Percentiles rank a stretch among this genome's conserved stretches.
Evolutionary conservation across 2,888 invertebrate species (phyloP).

Genomic region (Sturmia bella): DNA sequence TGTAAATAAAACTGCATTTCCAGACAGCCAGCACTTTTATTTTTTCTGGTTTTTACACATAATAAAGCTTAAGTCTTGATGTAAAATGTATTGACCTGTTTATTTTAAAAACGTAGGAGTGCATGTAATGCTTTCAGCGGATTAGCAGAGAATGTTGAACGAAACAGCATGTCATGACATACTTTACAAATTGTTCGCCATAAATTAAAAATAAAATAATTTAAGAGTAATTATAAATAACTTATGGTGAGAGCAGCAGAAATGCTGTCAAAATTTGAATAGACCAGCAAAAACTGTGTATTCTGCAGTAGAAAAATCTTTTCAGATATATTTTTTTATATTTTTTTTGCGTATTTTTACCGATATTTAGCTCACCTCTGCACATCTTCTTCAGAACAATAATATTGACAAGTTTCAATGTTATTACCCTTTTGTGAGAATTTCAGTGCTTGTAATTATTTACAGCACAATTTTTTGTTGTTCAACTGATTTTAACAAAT

Average conservation of each 20-base stretch:
- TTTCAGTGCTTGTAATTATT: too few relatives aligned
- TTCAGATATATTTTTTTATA: too few relatives aligned
- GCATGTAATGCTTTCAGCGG: conserved; percentile 6
- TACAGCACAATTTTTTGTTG: too few relatives aligned
- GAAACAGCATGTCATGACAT: neutral
- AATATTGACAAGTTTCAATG: too few relatives aligned
- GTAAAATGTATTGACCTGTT: conserved; percentile 22
- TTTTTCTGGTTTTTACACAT: neutral
- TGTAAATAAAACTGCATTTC: too few relatives aligned
- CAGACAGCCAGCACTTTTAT: too few relatives aligned
- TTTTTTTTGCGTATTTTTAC: too few relatives aligned
- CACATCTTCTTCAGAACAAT: too few relatives aligned
- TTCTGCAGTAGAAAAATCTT: too few relatives aligned
- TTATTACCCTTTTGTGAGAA: too few relatives aligned
- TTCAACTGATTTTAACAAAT: too few relatives aligned
- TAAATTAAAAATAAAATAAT: neutral
- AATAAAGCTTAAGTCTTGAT: neutral
- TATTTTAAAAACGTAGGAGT: neutral
- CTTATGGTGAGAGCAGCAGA: conserved; percentile 23
- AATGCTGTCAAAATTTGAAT: conserved; percentile 39
- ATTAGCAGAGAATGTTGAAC: conserved; percentile 1
- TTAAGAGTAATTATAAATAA: conserved; percentile 24
- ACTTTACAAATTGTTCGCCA: neutral
- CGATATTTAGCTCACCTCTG: too few relatives aligned
- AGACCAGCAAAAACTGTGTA: neutral